A percentile compares a stretch with the other conserved stretches of the same genome.
Evolutionary conservation across 1,140 invertebrate genomes (phyloP).

Genomic region (Oncopodura yosiiana): DNA sequence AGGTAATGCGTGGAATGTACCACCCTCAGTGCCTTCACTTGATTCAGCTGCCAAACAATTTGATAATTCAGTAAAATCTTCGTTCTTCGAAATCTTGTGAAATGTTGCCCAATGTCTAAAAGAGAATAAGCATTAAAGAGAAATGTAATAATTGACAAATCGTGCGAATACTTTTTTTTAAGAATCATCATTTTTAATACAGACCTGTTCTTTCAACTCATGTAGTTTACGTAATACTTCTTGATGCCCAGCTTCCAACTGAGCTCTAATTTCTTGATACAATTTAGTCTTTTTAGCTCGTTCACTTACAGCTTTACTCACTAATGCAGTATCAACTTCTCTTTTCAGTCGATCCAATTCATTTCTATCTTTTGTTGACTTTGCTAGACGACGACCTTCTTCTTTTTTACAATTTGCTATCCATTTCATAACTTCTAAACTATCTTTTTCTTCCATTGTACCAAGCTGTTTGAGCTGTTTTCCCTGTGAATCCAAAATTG

Average conservation of each 20-base stretch:
- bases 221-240: constrained; percentile 38
- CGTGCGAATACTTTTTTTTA: too few relatives aligned
- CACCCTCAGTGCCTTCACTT: constrained; percentile 4
- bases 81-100: constrained; percentile 5
- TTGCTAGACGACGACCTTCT: constrained; percentile 71
- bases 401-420: constrained; percentile 69
- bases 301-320: constrained; percentile 72
- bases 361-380: constrained; percentile 75
- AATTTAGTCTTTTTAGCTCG: constrained; percentile 44
- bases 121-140: neutral
- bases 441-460: constrained; percentile 61
- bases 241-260: constrained; percentile 39
- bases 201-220: constrained; percentile 36
- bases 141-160: neutral
- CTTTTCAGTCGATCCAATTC: constrained; percentile 70
- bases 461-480: constrained; percentile 41
- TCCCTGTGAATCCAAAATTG: constrained; percentile 19
- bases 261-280: constrained; percentile 39
- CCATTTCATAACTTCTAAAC: constrained; percentile 70
- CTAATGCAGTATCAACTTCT: constrained; percentile 61
- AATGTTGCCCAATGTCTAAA: too few relatives aligned
- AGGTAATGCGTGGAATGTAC: constrained; percentile 10
- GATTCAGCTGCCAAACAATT: neutral
- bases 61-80: constrained; percentile 5
- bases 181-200: too few relatives aligned